Base-by-base conservation (phyloP, 1,140 invertebrate genomes). In the Rhynchophorus ferrugineus region DNA sequence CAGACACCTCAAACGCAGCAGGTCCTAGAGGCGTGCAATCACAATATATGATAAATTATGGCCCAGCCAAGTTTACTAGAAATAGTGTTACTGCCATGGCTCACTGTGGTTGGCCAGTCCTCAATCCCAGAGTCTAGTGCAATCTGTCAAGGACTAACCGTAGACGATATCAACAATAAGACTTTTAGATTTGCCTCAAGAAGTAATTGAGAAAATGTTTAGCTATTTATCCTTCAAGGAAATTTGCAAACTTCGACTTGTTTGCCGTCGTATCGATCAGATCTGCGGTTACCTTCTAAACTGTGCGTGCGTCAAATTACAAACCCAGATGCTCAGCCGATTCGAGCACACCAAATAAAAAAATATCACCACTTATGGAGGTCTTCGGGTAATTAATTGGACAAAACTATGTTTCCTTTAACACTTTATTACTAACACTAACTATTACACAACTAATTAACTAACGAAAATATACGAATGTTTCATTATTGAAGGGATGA, bases 301-400 rank as follows among this genome's bases (percentile, higher is more conserved):
- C 71, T 83, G 79, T 11, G 85, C 86, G 19, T 92, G 91, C 73
- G 81, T 87, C 69, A 76, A 78, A 47, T 72, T 91, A 3, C 86
- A 89, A 71, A 82, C 80, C 56, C 82, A 87, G 64, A 89, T 89
- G 78, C 71, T 87, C 21, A 78, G 81, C 64, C 75, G 85, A 59
- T 90, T 91, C 71, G 87, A 91, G 69, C 73, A 77, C 47, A 89
- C 91, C 49, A 91, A 91, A n/a, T n/a, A n/a, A n/a, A n/a, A n/a
- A n/a, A n/a, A n/a, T n/a, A n/a, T n/a, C n/a, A n/a, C n/a, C n/a
- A n/a, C n/a, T n/a, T n/a, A n/a, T n/a, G n/a, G n/a, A n/a, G n/a
- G n/a, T n/a, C n/a, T n/a, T n/a, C n/a, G n/a, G n/a, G n/a, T n/a
- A n/a, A n/a, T n/a, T n/a, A n/a, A n/a, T n/a, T n/a, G n/a, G n/a